phyloP scores from a whole-genome alignment of 1,140 invertebrate species.

The Heliconius hewitsoni region DNA sequence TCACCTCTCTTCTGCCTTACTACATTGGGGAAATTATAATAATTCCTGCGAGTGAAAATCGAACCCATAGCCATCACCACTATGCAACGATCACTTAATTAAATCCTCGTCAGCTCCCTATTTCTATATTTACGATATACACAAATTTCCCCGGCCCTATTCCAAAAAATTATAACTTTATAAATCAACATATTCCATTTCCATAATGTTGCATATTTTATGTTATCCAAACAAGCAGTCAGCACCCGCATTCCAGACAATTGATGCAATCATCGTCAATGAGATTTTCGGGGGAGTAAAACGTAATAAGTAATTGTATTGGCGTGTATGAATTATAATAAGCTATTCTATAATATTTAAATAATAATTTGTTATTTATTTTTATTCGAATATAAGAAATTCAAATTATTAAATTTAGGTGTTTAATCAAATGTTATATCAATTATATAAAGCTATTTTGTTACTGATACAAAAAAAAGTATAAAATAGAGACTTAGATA shows the following conservation, averaged over 20 bases:
- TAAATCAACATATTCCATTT: conserved; percentile 42
- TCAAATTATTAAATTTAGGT: not conserved
- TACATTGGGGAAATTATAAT: no score
- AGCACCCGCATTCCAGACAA: conserved; percentile 76
- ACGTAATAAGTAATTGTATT: conserved; percentile 71
- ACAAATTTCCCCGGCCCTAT: not conserved
- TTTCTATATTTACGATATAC: no score
- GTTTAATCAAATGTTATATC: not conserved
- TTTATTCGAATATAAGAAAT: not conserved
- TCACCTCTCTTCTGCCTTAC: no score
- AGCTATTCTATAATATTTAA: conserved; percentile 69
- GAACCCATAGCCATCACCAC: no score
- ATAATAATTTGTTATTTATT: not conserved
- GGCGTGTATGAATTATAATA: conserved; percentile 73
- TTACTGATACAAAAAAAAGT: no score
- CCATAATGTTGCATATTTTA: conserved; percentile 65
- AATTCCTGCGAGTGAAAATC: no score
- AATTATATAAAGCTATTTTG: no score
- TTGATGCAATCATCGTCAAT: conserved; percentile 78
- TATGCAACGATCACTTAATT: no score
- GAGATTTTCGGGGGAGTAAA: conserved; percentile 76
- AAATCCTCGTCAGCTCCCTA: no score
- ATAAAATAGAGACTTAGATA: no score
- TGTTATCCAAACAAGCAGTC: conserved; percentile 71
- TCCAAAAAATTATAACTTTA: not conserved